Base-by-base conservation (phyloP, 2,888 invertebrate genomes). In the Electrophaes corylata region DNA sequence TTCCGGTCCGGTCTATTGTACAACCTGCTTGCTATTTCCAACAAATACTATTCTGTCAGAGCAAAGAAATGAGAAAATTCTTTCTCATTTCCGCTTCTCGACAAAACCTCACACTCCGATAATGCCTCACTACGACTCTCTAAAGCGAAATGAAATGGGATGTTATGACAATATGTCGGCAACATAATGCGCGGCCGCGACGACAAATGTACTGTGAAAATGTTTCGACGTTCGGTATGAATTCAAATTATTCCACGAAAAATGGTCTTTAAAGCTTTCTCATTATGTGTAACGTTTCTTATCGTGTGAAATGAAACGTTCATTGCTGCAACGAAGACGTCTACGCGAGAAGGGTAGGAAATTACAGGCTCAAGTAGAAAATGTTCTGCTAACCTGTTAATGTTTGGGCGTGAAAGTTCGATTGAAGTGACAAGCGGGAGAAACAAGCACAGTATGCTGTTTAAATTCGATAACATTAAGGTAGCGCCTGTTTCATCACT, bases 71-170 rank as follows among this genome's bases (percentile, higher is more conserved):
- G 80, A n/a, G 84, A 81, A 86, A 83, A 86, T 84, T 86, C 79
- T 73, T 86, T 74, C 84, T 88, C 86, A 91, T 91, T 90, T 90
- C 91, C 90, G 89, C 73, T 71, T 78, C 80, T 79, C 79, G 84
- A 84, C 81, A 84, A 84, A 86, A 84, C 78, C 83, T 84, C 80
- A 79, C 77, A 78, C 75, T 69, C 81, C 80, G 73, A 83, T 85
- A 84, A 84, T 83, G 80, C 75, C 40, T 73, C 70, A 67, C 78
- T 81, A 83, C 82, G 81, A 78, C 78, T 79, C 83, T 79, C 84
- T 78, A 80, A 86, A 87, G 81, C 83, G 76, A 83, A 86, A 88
- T 84, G 85, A 81, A 88, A 89, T 87, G 81, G 83, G 80, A 85
- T 84, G 86, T 86, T 87, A 84, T 88, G 86, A 90, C 85, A 86